Percentiles rank a stretch among this genome's conserved stretches.
These are phyloP conservation scores for Sebastes glaucus DNA, from an alignment of 2,797 vertebrate genomes.

Conservation along the genomic window DNA sequence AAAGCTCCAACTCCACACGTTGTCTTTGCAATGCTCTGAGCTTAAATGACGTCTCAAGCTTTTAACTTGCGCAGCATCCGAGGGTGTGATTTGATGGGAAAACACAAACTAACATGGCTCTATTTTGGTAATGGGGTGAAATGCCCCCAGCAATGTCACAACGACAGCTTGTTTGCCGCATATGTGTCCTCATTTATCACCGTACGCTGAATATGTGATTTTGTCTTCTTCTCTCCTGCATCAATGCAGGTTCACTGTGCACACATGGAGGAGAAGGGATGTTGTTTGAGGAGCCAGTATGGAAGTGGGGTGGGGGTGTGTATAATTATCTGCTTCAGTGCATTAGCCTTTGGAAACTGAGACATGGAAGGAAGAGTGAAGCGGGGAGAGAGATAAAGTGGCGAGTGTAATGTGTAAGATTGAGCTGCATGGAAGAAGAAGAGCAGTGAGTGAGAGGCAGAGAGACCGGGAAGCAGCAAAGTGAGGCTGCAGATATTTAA, in stretches of 20 bases:
- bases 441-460: background rate
- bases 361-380: slow-evolving; percentile 28
- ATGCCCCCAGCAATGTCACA: slow-evolving; percentile 74
- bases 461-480: background rate
- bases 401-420: slow-evolving; percentile 28
- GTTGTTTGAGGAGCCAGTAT: slow-evolving; percentile 44
- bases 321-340: slow-evolving; percentile 73
- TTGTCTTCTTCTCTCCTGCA: slow-evolving; percentile 35
- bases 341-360: slow-evolving; percentile 69
- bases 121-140: slow-evolving; percentile 74
- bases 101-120: slow-evolving; percentile 51
- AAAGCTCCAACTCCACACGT: background rate
- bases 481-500: slow-evolving; percentile 38
- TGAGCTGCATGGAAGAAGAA: slow-evolving; percentile 5
- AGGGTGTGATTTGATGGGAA: slow-evolving; percentile 48
- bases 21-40: slow-evolving; percentile 1
- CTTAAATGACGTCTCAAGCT: slow-evolving; percentile 37
- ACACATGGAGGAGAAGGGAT: slow-evolving; percentile 27
- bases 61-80: slow-evolving; percentile 17
- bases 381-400: slow-evolving; percentile 30
- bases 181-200: slow-evolving; percentile 68
- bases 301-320: slow-evolving; percentile 36
- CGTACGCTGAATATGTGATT: slow-evolving; percentile 49
- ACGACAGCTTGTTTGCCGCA: slow-evolving; percentile 66
- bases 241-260: slow-evolving; percentile 55